Evolutionary conservation across 2,113 vertebrate species (phyloP).

Genomic region (Acrocephalus kingi): DNA sequence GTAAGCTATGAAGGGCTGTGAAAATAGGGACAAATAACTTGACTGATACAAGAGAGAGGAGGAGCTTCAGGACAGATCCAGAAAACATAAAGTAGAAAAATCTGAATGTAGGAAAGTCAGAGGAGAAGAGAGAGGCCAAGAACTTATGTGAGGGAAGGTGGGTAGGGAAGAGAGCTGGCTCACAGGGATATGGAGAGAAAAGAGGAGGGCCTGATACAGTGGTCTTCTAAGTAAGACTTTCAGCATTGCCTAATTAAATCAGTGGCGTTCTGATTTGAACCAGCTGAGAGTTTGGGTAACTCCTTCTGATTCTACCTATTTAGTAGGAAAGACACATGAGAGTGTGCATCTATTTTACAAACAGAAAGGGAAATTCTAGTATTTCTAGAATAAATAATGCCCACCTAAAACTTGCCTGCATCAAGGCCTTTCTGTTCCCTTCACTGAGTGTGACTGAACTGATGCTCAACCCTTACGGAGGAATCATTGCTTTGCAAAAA

Average conservation of each 20-base stretch:
- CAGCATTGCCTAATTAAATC: background rate
- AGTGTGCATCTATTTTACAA: background rate
- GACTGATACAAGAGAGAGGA: background rate
- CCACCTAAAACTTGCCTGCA: background rate
- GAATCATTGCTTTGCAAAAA: background rate
- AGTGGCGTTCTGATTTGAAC: background rate
- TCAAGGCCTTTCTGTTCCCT: background rate
- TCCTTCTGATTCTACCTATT: background rate
- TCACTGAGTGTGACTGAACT: background rate
- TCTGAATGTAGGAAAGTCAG: background rate
- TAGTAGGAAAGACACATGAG: background rate
- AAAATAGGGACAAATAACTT: background rate
- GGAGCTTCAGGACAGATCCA: background rate
- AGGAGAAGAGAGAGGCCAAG: background rate
- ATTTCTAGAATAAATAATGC: background rate
- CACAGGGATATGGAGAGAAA: too few species aligned
- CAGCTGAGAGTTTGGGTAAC: background rate
- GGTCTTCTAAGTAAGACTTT: background rate
- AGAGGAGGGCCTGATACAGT: background rate
- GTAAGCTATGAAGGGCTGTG: background rate
- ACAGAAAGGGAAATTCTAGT: background rate
- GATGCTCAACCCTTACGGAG: accelerated
- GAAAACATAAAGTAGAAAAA: background rate
- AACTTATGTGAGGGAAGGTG: background rate
- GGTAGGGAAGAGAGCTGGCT: background rate